Conservation (phyloP, 2,888 invertebrate species). For the Xylota sylvarum region DNA sequence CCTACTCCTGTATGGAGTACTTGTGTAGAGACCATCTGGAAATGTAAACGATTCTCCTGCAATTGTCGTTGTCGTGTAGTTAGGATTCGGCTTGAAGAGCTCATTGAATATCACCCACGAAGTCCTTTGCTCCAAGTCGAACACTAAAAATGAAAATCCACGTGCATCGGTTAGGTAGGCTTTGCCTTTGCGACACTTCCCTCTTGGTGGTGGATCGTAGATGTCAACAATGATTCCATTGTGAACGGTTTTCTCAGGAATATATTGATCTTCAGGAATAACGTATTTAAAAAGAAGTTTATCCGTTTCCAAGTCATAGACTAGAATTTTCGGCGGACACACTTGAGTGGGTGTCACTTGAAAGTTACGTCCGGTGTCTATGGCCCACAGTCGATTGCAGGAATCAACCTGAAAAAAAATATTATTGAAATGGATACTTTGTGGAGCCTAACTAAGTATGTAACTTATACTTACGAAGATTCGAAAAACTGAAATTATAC, state of each 20-base stretch:
- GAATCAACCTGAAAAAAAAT: slow-evolving; percentile 34
- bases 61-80: slow-evolving; percentile 48
- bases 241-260: slow-evolving; percentile 23
- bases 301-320: slow-evolving; percentile 40
- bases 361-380: slow-evolving; percentile 62
- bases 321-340: slow-evolving; percentile 60
- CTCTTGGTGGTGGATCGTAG: slow-evolving; percentile 83
- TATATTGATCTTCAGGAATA: slow-evolving; percentile 62
- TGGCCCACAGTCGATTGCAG: slow-evolving; percentile 58
- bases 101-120: slow-evolving; percentile 62
- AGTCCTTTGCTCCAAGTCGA: not conserved
- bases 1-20: slow-evolving; percentile 55
- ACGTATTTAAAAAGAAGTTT: slow-evolving; percentile 30
- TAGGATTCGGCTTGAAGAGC: slow-evolving; percentile 41
- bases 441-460: not conserved
- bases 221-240: slow-evolving; percentile 84
- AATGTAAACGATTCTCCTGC: slow-evolving; percentile 57
- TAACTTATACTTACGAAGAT: slow-evolving; percentile 32
- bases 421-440: not conserved
- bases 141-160: slow-evolving; percentile 85
- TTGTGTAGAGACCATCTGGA: slow-evolving; percentile 62
- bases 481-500: slow-evolving; percentile 64
- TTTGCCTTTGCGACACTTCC: slow-evolving; percentile 86
- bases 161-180: slow-evolving; percentile 89
- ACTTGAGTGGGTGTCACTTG: not conserved